Evolutionary conservation across 2,113 vertebrate genomes (phyloP).

Genomic region (Colossoma macropomum): DNA sequence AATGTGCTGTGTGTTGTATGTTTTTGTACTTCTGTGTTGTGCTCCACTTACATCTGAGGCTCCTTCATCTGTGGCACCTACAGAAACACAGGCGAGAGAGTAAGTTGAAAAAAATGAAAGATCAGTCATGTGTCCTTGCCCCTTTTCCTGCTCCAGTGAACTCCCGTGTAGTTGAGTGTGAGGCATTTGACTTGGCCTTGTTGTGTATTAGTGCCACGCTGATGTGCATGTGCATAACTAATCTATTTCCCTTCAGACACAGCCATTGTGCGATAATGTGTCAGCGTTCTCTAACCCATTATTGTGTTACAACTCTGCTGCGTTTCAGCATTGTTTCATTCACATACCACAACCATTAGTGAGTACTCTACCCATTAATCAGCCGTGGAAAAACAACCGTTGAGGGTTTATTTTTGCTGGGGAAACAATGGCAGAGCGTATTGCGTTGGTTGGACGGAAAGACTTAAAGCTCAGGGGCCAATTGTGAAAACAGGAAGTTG

Average conservation of each 20-base stretch:
- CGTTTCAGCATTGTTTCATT: constrained; percentile 53
- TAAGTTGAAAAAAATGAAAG: not conserved
- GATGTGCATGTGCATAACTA: constrained; percentile 16
- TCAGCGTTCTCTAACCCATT: constrained; percentile 18
- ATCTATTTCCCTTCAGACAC: constrained; percentile 42
- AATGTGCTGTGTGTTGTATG: not conserved
- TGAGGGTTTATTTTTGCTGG: constrained; percentile 48
- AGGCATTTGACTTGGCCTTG: constrained; percentile 15
- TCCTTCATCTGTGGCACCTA: constrained; percentile 68
- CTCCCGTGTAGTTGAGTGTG: constrained; percentile 37
- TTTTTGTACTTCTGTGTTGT: constrained; percentile 10
- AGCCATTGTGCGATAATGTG: constrained; percentile 26
- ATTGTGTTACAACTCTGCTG: constrained; percentile 26
- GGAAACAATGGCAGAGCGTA: constrained; percentile 66
- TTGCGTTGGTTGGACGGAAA: constrained; percentile 54
- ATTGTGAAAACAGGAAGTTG: constrained; percentile 74
- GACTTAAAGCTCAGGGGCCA: constrained; percentile 47
- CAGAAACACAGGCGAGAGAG: constrained; percentile 60
- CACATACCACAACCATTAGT: constrained; percentile 46
- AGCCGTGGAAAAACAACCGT: constrained; percentile 56
- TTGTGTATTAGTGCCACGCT: constrained; percentile 29
- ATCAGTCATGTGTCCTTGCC: constrained; percentile 6
- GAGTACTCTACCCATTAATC: constrained; percentile 39
- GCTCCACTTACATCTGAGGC: constrained; percentile 63
- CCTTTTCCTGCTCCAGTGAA: constrained; percentile 31